Evolutionary conservation across 2,113 vertebrate genomes (phyloP).

Genomic region (Pangasianodon hypophthalmus): DNA sequence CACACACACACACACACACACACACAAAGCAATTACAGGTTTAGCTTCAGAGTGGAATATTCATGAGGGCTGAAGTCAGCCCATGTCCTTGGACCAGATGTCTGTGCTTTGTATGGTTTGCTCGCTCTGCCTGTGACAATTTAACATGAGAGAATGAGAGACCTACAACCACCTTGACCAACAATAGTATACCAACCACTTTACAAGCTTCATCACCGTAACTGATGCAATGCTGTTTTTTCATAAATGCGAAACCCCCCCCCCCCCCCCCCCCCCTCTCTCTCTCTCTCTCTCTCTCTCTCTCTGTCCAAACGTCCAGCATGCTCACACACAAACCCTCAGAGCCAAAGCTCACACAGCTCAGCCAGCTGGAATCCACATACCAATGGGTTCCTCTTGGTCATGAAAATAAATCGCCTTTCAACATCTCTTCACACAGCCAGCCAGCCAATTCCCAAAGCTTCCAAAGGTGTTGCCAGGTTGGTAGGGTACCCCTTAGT

Average conservation of each 20-base stretch:
- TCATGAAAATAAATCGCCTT: slow-evolving; percentile 32
- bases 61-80: slow-evolving; percentile 49
- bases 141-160: slow-evolving; percentile 47
- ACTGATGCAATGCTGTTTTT: slow-evolving; percentile 7
- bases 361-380: slow-evolving; percentile 25
- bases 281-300: neutral
- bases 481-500: slow-evolving; percentile 31
- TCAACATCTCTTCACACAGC: slow-evolving; percentile 19
- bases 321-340: slow-evolving; percentile 14
- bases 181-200: slow-evolving; percentile 34
- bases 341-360: slow-evolving; percentile 13
- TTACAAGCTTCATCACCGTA: neutral
- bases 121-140: slow-evolving; percentile 47
- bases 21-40: slow-evolving; percentile 43
- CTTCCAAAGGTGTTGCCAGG: slow-evolving; percentile 35
- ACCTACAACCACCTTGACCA: slow-evolving; percentile 33
- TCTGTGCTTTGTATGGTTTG: slow-evolving; percentile 27
- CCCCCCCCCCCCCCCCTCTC: neutral
- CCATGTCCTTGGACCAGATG: slow-evolving; percentile 52
- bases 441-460: slow-evolving; percentile 28
- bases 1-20: slow-evolving; percentile 37
- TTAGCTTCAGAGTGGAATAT: slow-evolving; percentile 48
- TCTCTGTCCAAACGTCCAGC: slow-evolving; percentile 13
- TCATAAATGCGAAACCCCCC: slow-evolving; percentile 14
- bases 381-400: slow-evolving; percentile 20